Base-by-base conservation (phyloP, 2,113 vertebrate genomes). In the Amblyornis subalaris region DNA sequence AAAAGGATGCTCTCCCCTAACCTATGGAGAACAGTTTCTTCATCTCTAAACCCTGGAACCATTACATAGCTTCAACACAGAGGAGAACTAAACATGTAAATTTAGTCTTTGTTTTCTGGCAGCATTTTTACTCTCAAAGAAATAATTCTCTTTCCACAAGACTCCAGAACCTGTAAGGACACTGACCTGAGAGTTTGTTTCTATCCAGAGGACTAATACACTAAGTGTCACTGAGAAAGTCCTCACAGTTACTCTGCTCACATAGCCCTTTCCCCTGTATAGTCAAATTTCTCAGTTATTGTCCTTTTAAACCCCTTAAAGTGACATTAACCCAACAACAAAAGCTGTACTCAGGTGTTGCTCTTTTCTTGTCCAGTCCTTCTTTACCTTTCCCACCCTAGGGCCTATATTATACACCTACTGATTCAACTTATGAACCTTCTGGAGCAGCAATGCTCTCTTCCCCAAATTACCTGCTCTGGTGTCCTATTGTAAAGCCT, bases 401-500 rank as follows among this genome's bases (percentile, higher is more conserved):
- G 23, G 23, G 20, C 9, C 47, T 60, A 31, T 24, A 58, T 83
- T 42, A 86, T 23, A 35, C 26, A 79, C 12, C 48, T 21, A 26
- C 62, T 38, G 35, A 80, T 24, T 31, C 55, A 83, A 66, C 19
- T 26, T n/a, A 18, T 2, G 38, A 54, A 58, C 26, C 40, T 86
- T 40, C 9, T 18, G 19, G 42, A 62, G 24, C 54, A 76, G n/a
- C 2, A 42, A 53, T 38, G 47, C 28, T 38, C 48, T 72, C 42
- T 70, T 88, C 47, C 36, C 8, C 20, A 18, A 7, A 65, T 96
- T 78, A 99, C 99, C 98, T 99, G 99, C 85, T 99, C 99, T 55
- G 99, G 99, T 50, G 99, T 99, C 88, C 99, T 98, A 89, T 98
- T 99, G 93, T 99, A 99, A 54, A 99, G 98, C 82, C 99, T 98